Evolutionary conservation across 2,888 invertebrate genomes (phyloP), one percentile per base, ranked within the genome.

Genomic region (Pantelozetes paolii): DNA sequence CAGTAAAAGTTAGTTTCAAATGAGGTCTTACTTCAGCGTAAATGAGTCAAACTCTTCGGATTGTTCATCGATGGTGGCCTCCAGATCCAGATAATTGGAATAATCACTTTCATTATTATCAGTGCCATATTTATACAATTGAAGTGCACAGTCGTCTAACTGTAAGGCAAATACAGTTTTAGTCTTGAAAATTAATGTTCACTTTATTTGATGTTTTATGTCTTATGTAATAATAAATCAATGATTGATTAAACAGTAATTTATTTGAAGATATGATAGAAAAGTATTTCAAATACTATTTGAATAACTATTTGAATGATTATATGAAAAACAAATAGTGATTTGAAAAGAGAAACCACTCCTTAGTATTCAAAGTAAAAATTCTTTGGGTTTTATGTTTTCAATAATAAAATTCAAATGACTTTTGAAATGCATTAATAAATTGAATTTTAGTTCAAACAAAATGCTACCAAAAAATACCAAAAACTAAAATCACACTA

Each of bases 11-110:
- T n/a, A n/a, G n/a, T n/a, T n/a, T n/a, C n/a, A 48, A 48, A 48
- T 48, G 20, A 20, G 48, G 48, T 76, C 78, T 77, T 36, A 78
- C 78, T 77, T 76, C 36, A 73, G 89, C 82, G 92, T 90, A 81
- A 99, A 90, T 78, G 94, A 94, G 83, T 98, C 97, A 81, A 98
- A 89, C 82, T 99, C 98, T 82, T 99, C 98, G 78, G 92, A 90
- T 83, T 99, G 98, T 83, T 99, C 98, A 80, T 90, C 91, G 80
- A 99, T 88, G 76, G 96, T 93, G 73, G 94, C 91, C 83, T 99
- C 98, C 83, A 96, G 87, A 85, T 99, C 98, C 84, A 99, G 86
- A 84, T 98, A 98, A 74, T 94, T 90, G 72, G 96, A 95, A 84
- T 93, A 95, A 84, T 99, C 98, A 54, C 73, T 67, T 76, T 95